Conservation (phyloP, 2,888 invertebrate species). For the Cantharis lateralis region DNA sequence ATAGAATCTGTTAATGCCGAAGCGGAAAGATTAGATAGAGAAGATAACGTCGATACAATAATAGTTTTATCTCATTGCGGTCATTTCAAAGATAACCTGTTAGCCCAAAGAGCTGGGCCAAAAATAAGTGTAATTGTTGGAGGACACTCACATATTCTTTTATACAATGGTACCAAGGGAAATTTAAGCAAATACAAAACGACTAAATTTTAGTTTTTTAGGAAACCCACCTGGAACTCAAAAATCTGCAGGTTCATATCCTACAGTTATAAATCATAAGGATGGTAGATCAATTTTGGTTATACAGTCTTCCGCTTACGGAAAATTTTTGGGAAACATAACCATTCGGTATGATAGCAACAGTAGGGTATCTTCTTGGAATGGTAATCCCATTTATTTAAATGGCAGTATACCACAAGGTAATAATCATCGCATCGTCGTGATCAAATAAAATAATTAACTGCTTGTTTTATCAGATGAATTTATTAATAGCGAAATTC, state of each 20-base stretch:
- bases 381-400: constrained; percentile 73
- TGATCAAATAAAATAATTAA: neutral
- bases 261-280: constrained; percentile 66
- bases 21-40: constrained; percentile 63
- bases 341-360: constrained; percentile 70
- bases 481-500: constrained; percentile 62
- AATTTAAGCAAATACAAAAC: neutral
- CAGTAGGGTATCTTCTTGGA: constrained; percentile 68
- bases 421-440: too few relatives aligned
- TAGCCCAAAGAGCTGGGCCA: constrained; percentile 68
- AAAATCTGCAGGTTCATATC: constrained; percentile 67
- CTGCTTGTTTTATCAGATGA: constrained; percentile 58
- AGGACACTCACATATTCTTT: constrained; percentile 80
- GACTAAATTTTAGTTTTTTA: neutral
- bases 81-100: constrained; percentile 66
- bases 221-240: constrained; percentile 58
- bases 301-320: constrained; percentile 74
- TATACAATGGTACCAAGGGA: constrained; percentile 62
- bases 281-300: constrained; percentile 64
- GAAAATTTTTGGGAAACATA: constrained; percentile 78
- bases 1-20: constrained; percentile 68
- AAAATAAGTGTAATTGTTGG: constrained; percentile 84
- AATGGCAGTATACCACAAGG: constrained; percentile 59
- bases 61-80: constrained; percentile 86
- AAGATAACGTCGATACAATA: constrained; percentile 73